Evolutionary conservation across 2,113 vertebrate species (phyloP), one percentile per base, ranked within the genome.

Genomic region (Corapipo altera): DNA sequence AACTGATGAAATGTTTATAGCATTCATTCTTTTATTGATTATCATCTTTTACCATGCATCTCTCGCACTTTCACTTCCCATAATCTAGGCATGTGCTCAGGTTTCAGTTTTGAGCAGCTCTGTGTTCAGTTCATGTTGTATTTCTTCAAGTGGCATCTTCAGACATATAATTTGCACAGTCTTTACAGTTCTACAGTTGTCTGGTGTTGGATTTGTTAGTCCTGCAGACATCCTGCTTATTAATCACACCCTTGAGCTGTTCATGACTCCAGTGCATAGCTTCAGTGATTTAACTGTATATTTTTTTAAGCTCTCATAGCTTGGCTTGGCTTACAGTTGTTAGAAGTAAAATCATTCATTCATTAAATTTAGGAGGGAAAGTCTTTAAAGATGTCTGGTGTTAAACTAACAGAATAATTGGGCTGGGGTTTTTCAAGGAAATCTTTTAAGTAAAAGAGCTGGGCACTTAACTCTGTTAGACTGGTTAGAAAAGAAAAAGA

Each of bases 391-490:
- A 90, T 81, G 41, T 85, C 70, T 93, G 75, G 59, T 80, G 41
- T 96, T 89, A 87, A 96, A 65, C 54, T 73, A 46, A 65, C 26
- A 75, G 33, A 73, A 52, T 84, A 89, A 96, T 94, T 97, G 95
- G 82, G 52, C 59, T 93, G 88, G 72, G 72, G 21, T 82, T 93
- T 91, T 93, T 78, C 83, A 92, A 91, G 74, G 83, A 95, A 96
- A 91, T 61, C n/a, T 92, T 93, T 91, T 84, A 54, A 84, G 87
- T 81, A 81, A 94, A 96, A 89, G 89, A 95, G 91, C 95, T 95
- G 96, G 89, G 93, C 96, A 95, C 96, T 96, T 95, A 96, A 96
- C 79, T 83, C 95, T 95, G 91, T 97, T 96, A 89, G 69, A 93
- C n/a, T 5, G 23, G 11, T 91, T 91, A 88, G 82, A 52, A 64